Percentiles rank a stretch among this genome's conserved stretches.
These are phyloP conservation scores for Tokudaia tokunoshimensis DNA, from an alignment of 2,797 vertebrate genomes.

Conservation along the genomic window DNA sequence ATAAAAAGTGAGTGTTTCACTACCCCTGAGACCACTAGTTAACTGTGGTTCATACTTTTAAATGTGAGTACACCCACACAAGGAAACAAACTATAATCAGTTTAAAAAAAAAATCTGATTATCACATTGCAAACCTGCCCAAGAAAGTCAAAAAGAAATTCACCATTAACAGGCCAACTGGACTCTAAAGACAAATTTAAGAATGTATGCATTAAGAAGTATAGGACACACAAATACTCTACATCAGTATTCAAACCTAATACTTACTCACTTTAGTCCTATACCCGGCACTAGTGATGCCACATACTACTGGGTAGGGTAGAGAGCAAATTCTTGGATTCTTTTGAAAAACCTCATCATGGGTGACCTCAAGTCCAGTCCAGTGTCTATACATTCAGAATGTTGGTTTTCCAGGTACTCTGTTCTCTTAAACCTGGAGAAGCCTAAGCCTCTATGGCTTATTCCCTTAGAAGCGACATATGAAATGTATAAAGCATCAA, in stretches of 20 bases:
- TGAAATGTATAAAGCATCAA: constrained; percentile 73
- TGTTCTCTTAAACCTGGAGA: constrained; percentile 79
- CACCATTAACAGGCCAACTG: constrained; percentile 68
- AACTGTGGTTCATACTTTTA: constrained; percentile 83
- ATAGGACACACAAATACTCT: constrained; percentile 55
- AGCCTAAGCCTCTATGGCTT: constrained; percentile 83
- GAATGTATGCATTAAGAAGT: constrained; percentile 56
- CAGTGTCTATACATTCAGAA: constrained; percentile 76
- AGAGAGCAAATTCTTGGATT: constrained; percentile 48
- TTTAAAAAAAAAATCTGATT: constrained; percentile 60
- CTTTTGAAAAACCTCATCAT: constrained; percentile 43
- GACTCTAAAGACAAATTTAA: constrained; percentile 58
- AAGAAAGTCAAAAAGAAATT: constrained; percentile 67
- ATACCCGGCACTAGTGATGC: constrained; percentile 67
- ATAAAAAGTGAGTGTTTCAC: constrained; percentile 81
- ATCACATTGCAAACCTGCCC: constrained; percentile 81
- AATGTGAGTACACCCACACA: constrained; percentile 83
- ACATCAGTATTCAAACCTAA: constrained; percentile 43
- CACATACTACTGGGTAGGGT: neutral
- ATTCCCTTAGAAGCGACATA: constrained; percentile 75
- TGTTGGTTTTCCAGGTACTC: constrained; percentile 79
- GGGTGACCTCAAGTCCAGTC: constrained; percentile 68
- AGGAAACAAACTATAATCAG: constrained; percentile 65
- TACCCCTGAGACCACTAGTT: constrained; percentile 83
- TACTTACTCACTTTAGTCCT: constrained; percentile 45